Base-by-base conservation (phyloP, 2,888 invertebrate species). In the Malachius bipustulatus region DNA sequence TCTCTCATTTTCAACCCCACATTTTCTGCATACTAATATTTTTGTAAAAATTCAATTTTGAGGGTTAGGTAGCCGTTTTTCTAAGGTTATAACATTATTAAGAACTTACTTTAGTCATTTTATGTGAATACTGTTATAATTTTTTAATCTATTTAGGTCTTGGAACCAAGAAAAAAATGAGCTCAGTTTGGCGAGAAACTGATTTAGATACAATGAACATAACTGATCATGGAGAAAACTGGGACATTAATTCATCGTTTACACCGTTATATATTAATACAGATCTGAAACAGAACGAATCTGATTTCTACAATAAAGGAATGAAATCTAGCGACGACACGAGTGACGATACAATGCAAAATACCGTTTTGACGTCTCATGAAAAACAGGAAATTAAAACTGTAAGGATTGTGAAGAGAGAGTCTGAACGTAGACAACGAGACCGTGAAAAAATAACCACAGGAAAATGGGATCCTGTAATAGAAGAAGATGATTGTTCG, bases 331-430 rank as follows among this genome's bases (percentile, higher is more conserved):
- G 51, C 34, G 57, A 59, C 42, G 56, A 55, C 2, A 51, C 55
- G 2, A 56, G 52, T 36, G 57, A 57, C 28, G 57, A 59, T 33
- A 51, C 50, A 12, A 44, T 47, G 6, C 46, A 51, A 15, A 54
- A 46, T 37, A 48, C 48, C 14, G 52, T 49, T 38, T 33, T 48
- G 15, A 40, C 45, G 4, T 56, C 69, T 1, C 77, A 81, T 37
- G 90, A 90, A 54, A 87, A 87, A 48, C 76, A 82, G 57, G 89
- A 90, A 63, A 85, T 87, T 38, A 88, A 90, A 69, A 91, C 91
- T 0, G 91, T 93, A 11, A 73, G 91, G 39, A 90, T 91, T 51
- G 90, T 93, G 1, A 93, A 93, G 63, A 69, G 90, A 9, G 89
- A 90, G 57, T 85, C 88, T 13, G 90, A 89, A 58, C 72, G 88